Base-by-base conservation (phyloP, 1,140 invertebrate genomes). In the Drosophila pandora region DNA sequence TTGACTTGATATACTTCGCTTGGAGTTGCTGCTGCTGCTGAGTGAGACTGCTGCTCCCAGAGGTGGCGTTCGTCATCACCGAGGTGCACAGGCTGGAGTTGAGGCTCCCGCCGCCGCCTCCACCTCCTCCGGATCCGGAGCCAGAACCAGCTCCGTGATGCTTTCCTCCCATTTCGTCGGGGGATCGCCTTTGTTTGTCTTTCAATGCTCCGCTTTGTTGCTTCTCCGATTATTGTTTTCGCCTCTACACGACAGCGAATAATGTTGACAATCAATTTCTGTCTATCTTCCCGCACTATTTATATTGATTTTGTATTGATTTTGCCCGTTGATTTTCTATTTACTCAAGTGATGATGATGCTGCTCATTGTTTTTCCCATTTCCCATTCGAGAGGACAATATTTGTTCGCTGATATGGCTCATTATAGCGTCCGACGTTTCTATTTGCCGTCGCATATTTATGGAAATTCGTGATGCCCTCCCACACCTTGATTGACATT, bases 21-120 rank as follows among this genome's bases (percentile, higher is more conserved):
- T 90, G 87, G 37, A 85, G 70, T 28, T 89, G 81, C 52, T 87
- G 84, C 45, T 90, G 89, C 53, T 89, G 88, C 22, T 90, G 78
- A 32, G 75, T 90, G 22, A 82, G 69, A 47, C 76, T 90, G 62
- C 79, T 90, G 68, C 76, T 82, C 34, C 53, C 75, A 39, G 79
- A 67, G 39, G 81, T 79, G 67, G 92, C 76, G 90, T 92, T 90
- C 89, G 90, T 91, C 90, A 93, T 77, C 91, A 90, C 72, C 78
- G 91, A 90, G 53, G 91, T 91, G 71, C 80, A 91, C 53, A 91
- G 82, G 39, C 89, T 91, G 10, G 90, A 91, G 70, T 91, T 91
- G n/a, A 91, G 71, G 47, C 83, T 91, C 0, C 82, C 53, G 55
- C 70, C 60, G 17, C 54, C 64, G 2, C 52, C 75, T 6, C 43